Evolutionary conservation across 2,113 vertebrate genomes (phyloP), one percentile per base, ranked within the genome.

Genomic region (Phoxinus phoxinus): DNA sequence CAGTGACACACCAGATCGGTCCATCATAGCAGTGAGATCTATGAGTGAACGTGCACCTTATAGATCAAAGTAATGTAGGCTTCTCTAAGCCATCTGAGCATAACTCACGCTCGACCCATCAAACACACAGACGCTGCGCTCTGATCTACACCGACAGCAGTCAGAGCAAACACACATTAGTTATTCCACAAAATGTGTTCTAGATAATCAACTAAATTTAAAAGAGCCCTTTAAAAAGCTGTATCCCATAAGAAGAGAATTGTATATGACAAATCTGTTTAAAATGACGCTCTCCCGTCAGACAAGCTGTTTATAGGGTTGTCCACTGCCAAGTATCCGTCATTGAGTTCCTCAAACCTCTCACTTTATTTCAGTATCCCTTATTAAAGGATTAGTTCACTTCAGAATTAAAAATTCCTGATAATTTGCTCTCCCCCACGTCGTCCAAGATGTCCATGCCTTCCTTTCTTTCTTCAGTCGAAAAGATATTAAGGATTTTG

Each of bases 1-100:
- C 48, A 53, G 65, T n/a, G 74, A 35, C 61, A 86, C 71, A 51
- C 80, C 67, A 32, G 12, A 76, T 44, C 72, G 83, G 51, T 85
- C 72, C 83, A 85, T 89, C 86, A 75, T 77, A 86, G 89, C 85
- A 46, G 48, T 84, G 53, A 75, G 69, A 84, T 75, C 82, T 73
- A 63, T 15, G 51, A 48, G 23, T 35, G 41, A 46, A 46, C 7
- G 19, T 59, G 77, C 82, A 90, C 86, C 15, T 19, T 15, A 81
- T 91, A 88, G 83, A 80, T 92, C 90, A 67, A 84, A 75, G 77
- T 71, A 59, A 48, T 78, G 65, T 41, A 75, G 81, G 84, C 73
- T 85, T 72, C 78, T 41, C 48, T 30, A 73, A 51, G 41, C 56
- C 35, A 51, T 51, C 44, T 87, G 25, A 76, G 30, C 46, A 48